Evolutionary conservation across 2,113 vertebrate species (phyloP).

Genomic region (Oplegnathus fasciatus): DNA sequence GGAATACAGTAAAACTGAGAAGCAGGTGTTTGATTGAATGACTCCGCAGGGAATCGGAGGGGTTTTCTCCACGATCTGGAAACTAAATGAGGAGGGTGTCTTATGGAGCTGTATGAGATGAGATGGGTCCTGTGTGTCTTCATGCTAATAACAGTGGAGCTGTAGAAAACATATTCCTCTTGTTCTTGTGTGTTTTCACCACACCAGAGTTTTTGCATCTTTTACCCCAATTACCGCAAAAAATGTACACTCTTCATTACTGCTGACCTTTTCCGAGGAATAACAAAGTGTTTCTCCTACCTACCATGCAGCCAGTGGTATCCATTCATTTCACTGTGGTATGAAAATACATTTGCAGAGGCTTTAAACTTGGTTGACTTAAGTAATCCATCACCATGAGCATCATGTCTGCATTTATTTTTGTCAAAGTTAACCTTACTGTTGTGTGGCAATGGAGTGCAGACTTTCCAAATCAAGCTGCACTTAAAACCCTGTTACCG

Average conservation of each 20-base stretch:
- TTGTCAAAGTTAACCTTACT: slow-evolving; percentile 59
- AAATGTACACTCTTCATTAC: slow-evolving; percentile 56
- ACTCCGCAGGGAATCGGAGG: neutral
- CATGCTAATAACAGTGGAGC: slow-evolving; percentile 17
- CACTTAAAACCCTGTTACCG: slow-evolving; percentile 56
- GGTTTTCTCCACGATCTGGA: neutral
- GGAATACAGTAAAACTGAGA: neutral
- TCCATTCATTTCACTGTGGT: slow-evolving; percentile 52
- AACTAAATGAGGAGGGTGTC: slow-evolving; percentile 15
- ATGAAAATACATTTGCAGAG: slow-evolving; percentile 63
- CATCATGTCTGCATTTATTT: slow-evolving; percentile 65
- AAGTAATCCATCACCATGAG: slow-evolving; percentile 70
- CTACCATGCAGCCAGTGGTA: slow-evolving; percentile 30
- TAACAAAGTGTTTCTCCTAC: slow-evolving; percentile 15
- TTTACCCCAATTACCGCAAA: slow-evolving; percentile 68
- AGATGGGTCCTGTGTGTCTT: neutral
- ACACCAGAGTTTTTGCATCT: slow-evolving; percentile 42
- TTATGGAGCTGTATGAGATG: neutral
- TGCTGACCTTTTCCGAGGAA: slow-evolving; percentile 68
- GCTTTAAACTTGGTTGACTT: slow-evolving; percentile 65
- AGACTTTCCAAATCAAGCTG: slow-evolving; percentile 41
- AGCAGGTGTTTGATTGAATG: neutral
- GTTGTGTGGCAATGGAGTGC: slow-evolving; percentile 23
- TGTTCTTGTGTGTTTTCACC: slow-evolving; percentile 47
- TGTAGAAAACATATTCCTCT: slow-evolving; percentile 33